A percentile compares a stretch with the other conserved stretches of the same genome.
Evolutionary conservation across 2,888 invertebrate genomes (phyloP).

Genomic region (Sphaerophoria rueppellii): DNA sequence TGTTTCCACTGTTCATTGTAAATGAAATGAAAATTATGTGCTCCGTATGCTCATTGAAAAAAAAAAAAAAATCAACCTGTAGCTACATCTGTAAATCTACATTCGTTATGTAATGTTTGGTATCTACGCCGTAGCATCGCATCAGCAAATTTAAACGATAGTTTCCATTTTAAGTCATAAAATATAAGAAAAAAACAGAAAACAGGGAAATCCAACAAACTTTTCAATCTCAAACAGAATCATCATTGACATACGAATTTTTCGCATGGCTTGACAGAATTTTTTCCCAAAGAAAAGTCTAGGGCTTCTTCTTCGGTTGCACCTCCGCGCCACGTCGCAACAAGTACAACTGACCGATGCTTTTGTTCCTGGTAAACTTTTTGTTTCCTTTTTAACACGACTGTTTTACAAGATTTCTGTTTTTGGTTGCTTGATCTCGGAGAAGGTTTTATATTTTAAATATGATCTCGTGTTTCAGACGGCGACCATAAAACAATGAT

Average conservation of each 20-base stretch:
- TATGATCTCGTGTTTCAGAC: slow-evolving; percentile 63
- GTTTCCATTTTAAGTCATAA: slow-evolving; percentile 62
- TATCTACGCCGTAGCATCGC: slow-evolving; percentile 8
- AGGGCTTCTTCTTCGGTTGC: slow-evolving; percentile 34
- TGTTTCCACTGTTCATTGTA: slow-evolving; percentile 44
- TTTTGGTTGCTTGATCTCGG: slow-evolving; percentile 40
- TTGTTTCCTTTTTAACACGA: slow-evolving; percentile 33
- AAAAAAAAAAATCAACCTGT: background rate
- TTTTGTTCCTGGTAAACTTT: slow-evolving; percentile 41
- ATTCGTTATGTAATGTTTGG: slow-evolving; percentile 49
- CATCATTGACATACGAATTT: slow-evolving; percentile 59
- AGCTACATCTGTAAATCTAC: background rate
- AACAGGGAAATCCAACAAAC: slow-evolving; percentile 49
- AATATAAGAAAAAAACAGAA: no score
- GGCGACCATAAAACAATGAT: slow-evolving; percentile 33
- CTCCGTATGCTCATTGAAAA: slow-evolving; percentile 56
- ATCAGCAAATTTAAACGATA: background rate
- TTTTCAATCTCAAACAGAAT: background rate
- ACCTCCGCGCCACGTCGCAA: no score
- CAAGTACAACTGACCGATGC: slow-evolving; percentile 2
- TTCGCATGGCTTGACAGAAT: slow-evolving; percentile 60
- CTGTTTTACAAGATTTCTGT: slow-evolving; percentile 26
- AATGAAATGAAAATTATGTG: slow-evolving; percentile 67
- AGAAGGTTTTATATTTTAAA: slow-evolving; percentile 53
- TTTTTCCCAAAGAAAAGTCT: slow-evolving; percentile 50